A percentile compares a stretch with the other conserved stretches of the same genome.
Evolutionary conservation across 1,140 invertebrate species (phyloP).

Genomic region (Drosophila grimshawi): DNA sequence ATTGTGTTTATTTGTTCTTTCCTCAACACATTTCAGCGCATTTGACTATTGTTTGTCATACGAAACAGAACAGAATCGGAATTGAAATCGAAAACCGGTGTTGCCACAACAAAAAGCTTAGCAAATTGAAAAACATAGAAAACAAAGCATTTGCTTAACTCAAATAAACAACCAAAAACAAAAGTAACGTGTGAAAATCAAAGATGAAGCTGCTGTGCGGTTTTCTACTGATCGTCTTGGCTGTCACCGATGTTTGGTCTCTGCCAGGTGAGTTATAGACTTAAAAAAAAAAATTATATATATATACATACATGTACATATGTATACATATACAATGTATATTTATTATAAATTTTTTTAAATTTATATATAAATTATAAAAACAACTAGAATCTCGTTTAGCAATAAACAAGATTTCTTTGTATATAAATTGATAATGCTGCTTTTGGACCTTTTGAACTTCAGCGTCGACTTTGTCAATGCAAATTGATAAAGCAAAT

Average conservation of each 20-base stretch:
- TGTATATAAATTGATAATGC: slow-evolving; percentile 31
- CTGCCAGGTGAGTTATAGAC: slow-evolving; percentile 70
- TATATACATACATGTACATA: too few relatives aligned
- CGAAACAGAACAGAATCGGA: slow-evolving; percentile 67
- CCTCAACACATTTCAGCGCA: slow-evolving; percentile 79
- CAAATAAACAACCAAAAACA: slow-evolving; percentile 17
- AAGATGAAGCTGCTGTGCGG: slow-evolving; percentile 72
- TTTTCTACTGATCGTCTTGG: slow-evolving; percentile 57
- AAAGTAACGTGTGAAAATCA: slow-evolving; percentile 40
- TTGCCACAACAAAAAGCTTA: slow-evolving; percentile 14
- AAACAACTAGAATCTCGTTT: slow-evolving; percentile 1
- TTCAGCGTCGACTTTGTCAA: slow-evolving; percentile 26
- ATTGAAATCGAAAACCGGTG: slow-evolving; percentile 59
- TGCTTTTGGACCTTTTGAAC: slow-evolving; percentile 54
- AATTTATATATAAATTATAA: background rate
- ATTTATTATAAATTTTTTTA: too few relatives aligned
- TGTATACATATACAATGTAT: background rate
- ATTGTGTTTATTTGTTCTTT: slow-evolving; percentile 74
- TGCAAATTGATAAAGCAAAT: slow-evolving; percentile 57
- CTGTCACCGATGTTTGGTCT: slow-evolving; percentile 60
- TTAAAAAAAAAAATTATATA: slow-evolving; percentile 1
- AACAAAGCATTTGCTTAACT: slow-evolving; percentile 25
- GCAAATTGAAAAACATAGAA: slow-evolving; percentile 38
- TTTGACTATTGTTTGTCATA: slow-evolving; percentile 76
- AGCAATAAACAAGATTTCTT: slow-evolving; percentile 4